Percentiles rank a stretch among this genome's conserved stretches.
Evolutionary conservation across 2,888 invertebrate species (phyloP).

Genomic region (Hipparchia sbordonii): DNA sequence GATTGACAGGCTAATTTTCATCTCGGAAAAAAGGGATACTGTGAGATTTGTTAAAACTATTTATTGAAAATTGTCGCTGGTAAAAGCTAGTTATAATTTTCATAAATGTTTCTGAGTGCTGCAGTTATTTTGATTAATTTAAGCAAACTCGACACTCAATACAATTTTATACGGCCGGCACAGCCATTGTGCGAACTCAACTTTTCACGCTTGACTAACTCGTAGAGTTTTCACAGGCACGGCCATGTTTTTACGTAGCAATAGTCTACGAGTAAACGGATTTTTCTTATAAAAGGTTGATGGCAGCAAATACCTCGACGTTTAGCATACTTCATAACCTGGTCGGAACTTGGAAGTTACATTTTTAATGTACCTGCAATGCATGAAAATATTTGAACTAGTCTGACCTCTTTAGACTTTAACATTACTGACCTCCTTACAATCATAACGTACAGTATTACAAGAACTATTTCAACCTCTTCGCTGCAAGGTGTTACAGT

Average conservation of each 20-base stretch:
- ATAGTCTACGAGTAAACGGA: not conserved
- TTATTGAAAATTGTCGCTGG: no score
- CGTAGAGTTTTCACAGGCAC: not conserved
- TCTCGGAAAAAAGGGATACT: no score
- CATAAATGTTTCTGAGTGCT: no score
- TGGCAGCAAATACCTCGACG: conserved; percentile 1
- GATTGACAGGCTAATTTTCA: no score
- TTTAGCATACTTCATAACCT: not conserved
- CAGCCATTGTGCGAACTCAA: no score
- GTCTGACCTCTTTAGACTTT: conserved; percentile 2
- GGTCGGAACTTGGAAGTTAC: not conserved
- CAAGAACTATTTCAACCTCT: no score
- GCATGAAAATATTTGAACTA: conserved; percentile 10
- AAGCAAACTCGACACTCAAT: not conserved
- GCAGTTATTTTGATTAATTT: not conserved
- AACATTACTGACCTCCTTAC: not conserved
- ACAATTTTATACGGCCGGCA: no score
- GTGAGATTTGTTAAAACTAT: no score
- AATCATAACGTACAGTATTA: not conserved
- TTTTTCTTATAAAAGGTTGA: conserved; percentile 5
- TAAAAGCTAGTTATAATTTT: no score
- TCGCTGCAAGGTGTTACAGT: no score
- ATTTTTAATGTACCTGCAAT: not conserved
- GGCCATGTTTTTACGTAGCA: not conserved
- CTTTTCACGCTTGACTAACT: not conserved